Percentiles rank a stretch among this genome's conserved stretches.
Conservation (phyloP, 2,888 invertebrate genomes). For the Ophraella communa region DNA sequence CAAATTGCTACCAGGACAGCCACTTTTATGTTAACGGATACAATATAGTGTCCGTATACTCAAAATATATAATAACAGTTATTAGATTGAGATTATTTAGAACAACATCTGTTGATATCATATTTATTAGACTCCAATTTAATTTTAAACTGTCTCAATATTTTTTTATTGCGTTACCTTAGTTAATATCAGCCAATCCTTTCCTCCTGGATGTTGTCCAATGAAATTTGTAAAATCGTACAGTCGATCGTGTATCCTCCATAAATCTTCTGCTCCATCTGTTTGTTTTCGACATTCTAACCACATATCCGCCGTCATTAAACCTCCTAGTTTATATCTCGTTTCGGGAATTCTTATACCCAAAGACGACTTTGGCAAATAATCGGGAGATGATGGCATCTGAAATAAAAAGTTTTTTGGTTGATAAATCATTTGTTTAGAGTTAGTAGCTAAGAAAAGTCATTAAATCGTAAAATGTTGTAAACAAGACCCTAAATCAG, state of each 20-base stretch:
- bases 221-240: slow-evolving; percentile 85
- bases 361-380: slow-evolving; percentile 39
- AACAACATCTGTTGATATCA: too few relatives aligned
- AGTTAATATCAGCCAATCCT: slow-evolving; percentile 72
- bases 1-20: too few relatives aligned
- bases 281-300: slow-evolving; percentile 70
- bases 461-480: too few relatives aligned
- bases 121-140: too few relatives aligned
- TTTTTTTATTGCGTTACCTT: slow-evolving; percentile 68
- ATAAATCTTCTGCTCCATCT: slow-evolving; percentile 76
- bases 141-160: too few relatives aligned
- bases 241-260: slow-evolving; percentile 76
- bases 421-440: neutral
- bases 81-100: too few relatives aligned
- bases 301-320: slow-evolving; percentile 58
- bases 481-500: too few relatives aligned
- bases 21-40: too few relatives aligned
- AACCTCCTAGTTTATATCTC: slow-evolving; percentile 29
- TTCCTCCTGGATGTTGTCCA: slow-evolving; percentile 82
- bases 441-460: too few relatives aligned
- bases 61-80: too few relatives aligned
- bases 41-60: too few relatives aligned
- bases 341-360: slow-evolving; percentile 44
- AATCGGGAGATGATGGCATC: slow-evolving; percentile 11
- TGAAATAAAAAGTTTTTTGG: neutral